phyloP scores from a whole-genome alignment of 1,140 invertebrate species.

The Cotesia typhae region DNA sequence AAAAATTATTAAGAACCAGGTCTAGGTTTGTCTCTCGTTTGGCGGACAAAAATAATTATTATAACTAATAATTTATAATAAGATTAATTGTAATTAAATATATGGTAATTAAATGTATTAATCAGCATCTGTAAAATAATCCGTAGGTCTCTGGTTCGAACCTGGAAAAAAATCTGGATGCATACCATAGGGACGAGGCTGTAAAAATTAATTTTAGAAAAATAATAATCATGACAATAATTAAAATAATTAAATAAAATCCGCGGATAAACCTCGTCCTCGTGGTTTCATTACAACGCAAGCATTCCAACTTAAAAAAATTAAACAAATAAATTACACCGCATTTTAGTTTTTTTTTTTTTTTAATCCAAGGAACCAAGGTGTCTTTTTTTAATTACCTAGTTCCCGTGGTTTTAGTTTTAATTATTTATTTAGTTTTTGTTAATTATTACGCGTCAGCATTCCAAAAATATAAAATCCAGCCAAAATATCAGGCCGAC shows the following conservation, averaged over 20 bases:
- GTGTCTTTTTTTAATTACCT: slow-evolving; percentile 23
- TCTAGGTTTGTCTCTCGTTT: slow-evolving; percentile 22
- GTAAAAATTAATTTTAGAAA: slow-evolving; percentile 23
- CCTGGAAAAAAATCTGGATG: slow-evolving; percentile 61
- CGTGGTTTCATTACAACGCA: slow-evolving; percentile 41
- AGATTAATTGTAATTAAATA: slow-evolving; percentile 3
- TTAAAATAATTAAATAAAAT: slow-evolving; percentile 4
- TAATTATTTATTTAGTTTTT: background rate
- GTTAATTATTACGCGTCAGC: slow-evolving; percentile 40
- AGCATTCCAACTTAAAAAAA: slow-evolving; percentile 34
- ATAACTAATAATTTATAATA: background rate
- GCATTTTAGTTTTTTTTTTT: too few relatives aligned
- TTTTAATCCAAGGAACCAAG: slow-evolving; percentile 29
- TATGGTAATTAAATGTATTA: slow-evolving; percentile 40
- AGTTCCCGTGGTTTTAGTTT: slow-evolving; percentile 22
- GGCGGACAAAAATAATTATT: background rate
- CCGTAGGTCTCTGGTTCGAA: slow-evolving; percentile 57
- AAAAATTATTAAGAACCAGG: slow-evolving; percentile 31
- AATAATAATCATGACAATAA: too few relatives aligned
- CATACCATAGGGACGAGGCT: slow-evolving; percentile 42
- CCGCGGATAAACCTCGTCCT: slow-evolving; percentile 29
- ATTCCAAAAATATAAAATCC: slow-evolving; percentile 68
- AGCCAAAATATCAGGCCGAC: slow-evolving; percentile 60
- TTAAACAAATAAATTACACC: background rate
- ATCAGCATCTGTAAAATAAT: slow-evolving; percentile 62